Evolutionary conservation across 1,140 invertebrate species (phyloP), one percentile per base, ranked within the genome.

Genomic region (Drosophila micromelanica): DNA sequence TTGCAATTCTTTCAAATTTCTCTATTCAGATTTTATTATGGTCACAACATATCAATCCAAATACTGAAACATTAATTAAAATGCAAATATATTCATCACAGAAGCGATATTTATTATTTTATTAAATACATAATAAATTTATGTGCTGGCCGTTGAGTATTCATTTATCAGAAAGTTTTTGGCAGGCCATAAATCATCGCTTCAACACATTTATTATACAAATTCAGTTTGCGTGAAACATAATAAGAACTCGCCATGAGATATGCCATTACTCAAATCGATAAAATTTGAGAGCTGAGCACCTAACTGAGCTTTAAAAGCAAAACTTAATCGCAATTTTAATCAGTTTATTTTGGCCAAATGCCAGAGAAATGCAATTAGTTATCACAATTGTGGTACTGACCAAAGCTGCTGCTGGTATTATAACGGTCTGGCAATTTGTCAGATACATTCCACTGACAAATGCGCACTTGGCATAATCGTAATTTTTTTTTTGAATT

Each of bases 401-500:
- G 20, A 23, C 20, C 48, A 45, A 32, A 43, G 20, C 20, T 23
- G 17, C 17, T 38, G 46, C 9, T 35, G 61, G 55, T 20, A 40
- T 37, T 42, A 12, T 65, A 70, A 56, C 52, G 51, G 59, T 17
- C 62, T 52, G 45, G n/a, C 46, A 56, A 57, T 12, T 63, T 70
- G 59, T 59, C 59, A 56, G 40, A 12, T 13, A 69, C 75, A 82
- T 57, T 60, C 72, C 30, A 42, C 59, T 78, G 82, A 86, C 51
- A 76, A 86, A 86, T 87, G 70, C 27, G 71, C 51, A 45, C 80
- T 80, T 70, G 60, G 67, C 56, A 69, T 80, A 74, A 71, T 77
- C 81, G 40, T 45, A 60, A 11, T 46, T 59, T 45, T 49, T 23
- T 37, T 40, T 40, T 42, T n/a, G n/a, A n/a, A n/a, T 40, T 52